Base-by-base conservation (phyloP, 2,797 vertebrate genomes). In the Gymnodraco acuticeps region DNA sequence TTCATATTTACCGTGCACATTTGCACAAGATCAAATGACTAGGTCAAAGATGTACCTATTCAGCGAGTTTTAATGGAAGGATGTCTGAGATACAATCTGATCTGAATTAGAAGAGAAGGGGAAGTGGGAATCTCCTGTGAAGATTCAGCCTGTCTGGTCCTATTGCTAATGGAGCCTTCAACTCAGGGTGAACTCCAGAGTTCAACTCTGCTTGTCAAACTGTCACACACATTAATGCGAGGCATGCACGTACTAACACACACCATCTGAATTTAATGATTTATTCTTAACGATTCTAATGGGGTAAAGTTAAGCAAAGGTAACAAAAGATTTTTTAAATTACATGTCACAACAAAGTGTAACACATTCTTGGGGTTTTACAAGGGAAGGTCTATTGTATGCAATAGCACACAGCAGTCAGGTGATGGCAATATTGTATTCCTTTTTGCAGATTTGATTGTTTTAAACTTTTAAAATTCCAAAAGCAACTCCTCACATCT, bases 351-450 rank as follows among this genome's bases (percentile, higher is more conserved):
- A 64, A 70, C 4, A 41, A 61, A 41, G 58, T 54, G 3, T 38
- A 8, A 27, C 43, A 27, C 16, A 52, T 12, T 15, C 14, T 33
- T 38, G 5, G 65, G n/a, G n/a, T 43, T 56, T n/a, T 31, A 8
- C 27, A 17, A 69, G 9, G n/a, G n/a, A n/a, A 20, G 3, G 51
- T 15, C n/a, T 27, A 58, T 45, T 64, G 19, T 70, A 55, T 92
- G 92, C 81, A 93, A 64, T 93, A 68, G 70, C 91, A 82, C 64
- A 82, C 65, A 78, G 47, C 67, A 75, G 89, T 85, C 94, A 93
- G 91, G 63, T 77, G 94, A 82, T 88, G 92, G 91, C 93, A 90
- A 78, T 87, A 81, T 91, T 92, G 92, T 68, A 88, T 86, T 92
- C 83, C 73, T 86, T 91, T 93, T 90, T 81, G 58, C 17, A 74